phyloP scores from a whole-genome alignment of 2,888 invertebrate genomes.

The Sycophila texana region DNA sequence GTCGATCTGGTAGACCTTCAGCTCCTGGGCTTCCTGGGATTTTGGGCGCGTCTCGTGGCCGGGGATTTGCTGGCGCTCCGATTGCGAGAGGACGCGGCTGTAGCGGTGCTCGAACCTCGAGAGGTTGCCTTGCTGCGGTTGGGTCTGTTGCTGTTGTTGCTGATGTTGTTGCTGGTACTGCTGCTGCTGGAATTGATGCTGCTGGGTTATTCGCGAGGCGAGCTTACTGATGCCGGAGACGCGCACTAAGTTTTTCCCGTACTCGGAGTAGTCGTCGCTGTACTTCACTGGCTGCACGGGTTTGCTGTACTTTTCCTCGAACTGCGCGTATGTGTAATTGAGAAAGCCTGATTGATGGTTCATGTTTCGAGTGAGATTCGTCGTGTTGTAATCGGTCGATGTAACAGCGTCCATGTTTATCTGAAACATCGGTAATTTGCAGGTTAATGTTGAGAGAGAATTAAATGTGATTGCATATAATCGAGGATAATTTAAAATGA shows the following conservation, averaged over 20 bases:
- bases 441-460: neutral
- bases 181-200: slow-evolving; percentile 22
- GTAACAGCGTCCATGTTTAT: slow-evolving; percentile 78
- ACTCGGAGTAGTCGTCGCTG: slow-evolving; percentile 68
- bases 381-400: slow-evolving; percentile 76
- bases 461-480: neutral
- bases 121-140: slow-evolving; percentile 56
- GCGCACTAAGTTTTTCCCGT: slow-evolving; percentile 64
- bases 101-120: slow-evolving; percentile 65
- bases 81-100: slow-evolving; percentile 70
- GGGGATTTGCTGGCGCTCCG: slow-evolving; percentile 68
- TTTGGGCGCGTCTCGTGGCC: slow-evolving; percentile 68
- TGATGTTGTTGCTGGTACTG: slow-evolving; percentile 49
- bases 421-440: slow-evolving; percentile 69
- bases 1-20: slow-evolving; percentile 70
- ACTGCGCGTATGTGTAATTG: slow-evolving; percentile 71
- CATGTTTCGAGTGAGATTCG: slow-evolving; percentile 68
- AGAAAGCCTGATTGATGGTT: slow-evolving; percentile 69
- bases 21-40: slow-evolving; percentile 69
- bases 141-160: slow-evolving; percentile 12
- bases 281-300: slow-evolving; percentile 66
- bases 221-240: slow-evolving; percentile 59
- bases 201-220: slow-evolving; percentile 57
- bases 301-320: slow-evolving; percentile 67
- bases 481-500: no score